These are phyloP conservation scores for Sardina pilchardus DNA, from an alignment of 2,113 vertebrate species.

Conservation along the genomic window DNA sequence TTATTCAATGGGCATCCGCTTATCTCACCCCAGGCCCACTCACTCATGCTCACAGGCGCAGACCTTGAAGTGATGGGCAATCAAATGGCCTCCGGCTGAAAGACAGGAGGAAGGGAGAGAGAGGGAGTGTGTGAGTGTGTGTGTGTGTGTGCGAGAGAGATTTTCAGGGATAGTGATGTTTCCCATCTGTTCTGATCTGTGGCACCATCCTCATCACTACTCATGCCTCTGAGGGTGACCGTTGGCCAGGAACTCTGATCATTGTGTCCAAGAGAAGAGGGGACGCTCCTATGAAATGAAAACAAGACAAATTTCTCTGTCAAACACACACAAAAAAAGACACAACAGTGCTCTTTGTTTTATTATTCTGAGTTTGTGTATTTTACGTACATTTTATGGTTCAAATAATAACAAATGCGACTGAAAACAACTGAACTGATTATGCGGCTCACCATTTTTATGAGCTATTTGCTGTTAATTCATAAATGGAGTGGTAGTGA, in stretches of 20 bases:
- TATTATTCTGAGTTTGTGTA: not conserved
- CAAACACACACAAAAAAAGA: not conserved
- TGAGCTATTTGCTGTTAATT: not conserved
- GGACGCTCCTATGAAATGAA: not conserved
- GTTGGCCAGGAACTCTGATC: not conserved
- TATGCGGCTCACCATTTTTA: too few species aligned
- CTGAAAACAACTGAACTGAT: too few species aligned
- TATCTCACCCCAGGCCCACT: slow-evolving; percentile 54
- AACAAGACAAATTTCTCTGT: not conserved
- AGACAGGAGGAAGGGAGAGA: slow-evolving; percentile 4
- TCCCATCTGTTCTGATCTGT: not conserved
- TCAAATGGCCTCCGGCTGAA: slow-evolving; percentile 46
- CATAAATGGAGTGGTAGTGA: not conserved
- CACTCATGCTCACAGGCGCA: slow-evolving; percentile 50
- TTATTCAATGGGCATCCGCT: slow-evolving; percentile 53
- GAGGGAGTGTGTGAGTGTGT: slow-evolving; percentile 19
- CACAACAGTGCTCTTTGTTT: not conserved
- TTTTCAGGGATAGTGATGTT: slow-evolving; percentile 7
- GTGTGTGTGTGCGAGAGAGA: not conserved
- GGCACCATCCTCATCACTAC: not conserved
- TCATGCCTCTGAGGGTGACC: not conserved
- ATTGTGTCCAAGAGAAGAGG: not conserved
- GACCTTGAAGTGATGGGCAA: slow-evolving; percentile 54
- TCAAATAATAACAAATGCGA: too few species aligned
- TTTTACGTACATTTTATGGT: not conserved